Percentiles rank a stretch among this genome's conserved stretches.
phyloP scores from a whole-genome alignment of 2,113 vertebrate species.

The Hemichromis elongatus region DNA sequence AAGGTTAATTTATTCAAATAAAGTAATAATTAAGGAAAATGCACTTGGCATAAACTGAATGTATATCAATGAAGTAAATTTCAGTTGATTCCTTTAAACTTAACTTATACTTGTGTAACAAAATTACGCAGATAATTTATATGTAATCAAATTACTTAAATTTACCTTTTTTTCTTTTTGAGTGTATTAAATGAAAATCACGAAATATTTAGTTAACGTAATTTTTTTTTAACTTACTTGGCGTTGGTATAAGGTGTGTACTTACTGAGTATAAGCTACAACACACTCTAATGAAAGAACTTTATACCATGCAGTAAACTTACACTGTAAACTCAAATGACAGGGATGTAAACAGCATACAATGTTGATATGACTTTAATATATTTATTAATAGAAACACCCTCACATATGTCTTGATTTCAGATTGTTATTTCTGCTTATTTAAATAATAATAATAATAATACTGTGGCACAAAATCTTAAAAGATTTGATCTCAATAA shows the following conservation, averaged over 20 bases:
- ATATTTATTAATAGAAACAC: not conserved
- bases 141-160: not conserved
- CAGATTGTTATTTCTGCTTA: not conserved
- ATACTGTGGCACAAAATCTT: too few species aligned
- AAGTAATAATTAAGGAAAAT: not conserved
- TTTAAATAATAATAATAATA: not conserved
- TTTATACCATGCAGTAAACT: not conserved
- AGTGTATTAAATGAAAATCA: not conserved
- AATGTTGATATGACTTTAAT: not conserved
- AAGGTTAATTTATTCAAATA: not conserved
- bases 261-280: not conserved
- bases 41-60: not conserved
- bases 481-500: not conserved
- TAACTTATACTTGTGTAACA: not conserved
- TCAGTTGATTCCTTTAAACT: not conserved
- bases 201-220: not conserved
- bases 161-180: not conserved
- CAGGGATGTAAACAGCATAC: not conserved
- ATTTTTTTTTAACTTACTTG: not conserved
- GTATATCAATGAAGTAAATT: not conserved
- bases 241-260: not conserved
- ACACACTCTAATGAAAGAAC: not conserved
- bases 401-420: not conserved
- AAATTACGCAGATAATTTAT: not conserved
- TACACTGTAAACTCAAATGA: not conserved